Conservation (phyloP, 2,888 invertebrate species). For the Eupithecia subumbrata region DNA sequence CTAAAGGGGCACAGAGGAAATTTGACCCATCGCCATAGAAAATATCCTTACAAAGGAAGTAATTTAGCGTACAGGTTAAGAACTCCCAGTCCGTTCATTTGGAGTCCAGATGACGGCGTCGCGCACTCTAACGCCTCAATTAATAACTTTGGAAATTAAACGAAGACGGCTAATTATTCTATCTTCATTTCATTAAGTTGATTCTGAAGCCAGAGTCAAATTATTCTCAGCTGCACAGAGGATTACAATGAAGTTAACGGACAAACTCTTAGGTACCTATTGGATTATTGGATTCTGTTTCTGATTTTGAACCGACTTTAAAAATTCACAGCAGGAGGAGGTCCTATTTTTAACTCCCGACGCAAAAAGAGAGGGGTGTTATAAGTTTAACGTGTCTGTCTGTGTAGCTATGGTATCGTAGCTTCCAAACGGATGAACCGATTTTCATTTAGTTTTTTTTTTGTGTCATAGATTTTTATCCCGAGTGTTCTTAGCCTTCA, state of each 20-base stretch:
- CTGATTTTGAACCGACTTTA: background rate
- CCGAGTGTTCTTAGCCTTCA: too few relatives aligned
- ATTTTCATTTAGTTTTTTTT: too few relatives aligned
- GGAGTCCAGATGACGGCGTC: slow-evolving; percentile 68
- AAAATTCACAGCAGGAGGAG: too few relatives aligned
- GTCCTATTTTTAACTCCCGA: too few relatives aligned
- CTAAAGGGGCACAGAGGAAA: background rate
- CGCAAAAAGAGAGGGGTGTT: too few relatives aligned
- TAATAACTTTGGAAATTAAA: slow-evolving; percentile 81
- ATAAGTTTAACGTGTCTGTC: too few relatives aligned
- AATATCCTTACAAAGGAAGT: slow-evolving; percentile 31
- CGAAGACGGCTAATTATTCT: slow-evolving; percentile 77
- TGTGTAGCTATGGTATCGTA: too few relatives aligned
- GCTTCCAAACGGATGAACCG: too few relatives aligned
- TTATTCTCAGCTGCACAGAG: slow-evolving; percentile 46
- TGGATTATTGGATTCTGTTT: slow-evolving; percentile 13
- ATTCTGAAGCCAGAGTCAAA: slow-evolving; percentile 50
- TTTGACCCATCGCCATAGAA: slow-evolving; percentile 7
- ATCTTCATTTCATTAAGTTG: slow-evolving; percentile 72
- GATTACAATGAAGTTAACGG: slow-evolving; percentile 18
- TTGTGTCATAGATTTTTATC: too few relatives aligned
- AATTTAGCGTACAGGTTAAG: slow-evolving; percentile 43
- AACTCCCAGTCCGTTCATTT: slow-evolving; percentile 45
- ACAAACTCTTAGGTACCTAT: slow-evolving; percentile 8
- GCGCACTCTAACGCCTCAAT: slow-evolving; percentile 70